A percentile compares a stretch with the other conserved stretches of the same genome.
Evolutionary conservation across 2,113 vertebrate species (phyloP).

Genomic region (Malurus cyaneus): DNA sequence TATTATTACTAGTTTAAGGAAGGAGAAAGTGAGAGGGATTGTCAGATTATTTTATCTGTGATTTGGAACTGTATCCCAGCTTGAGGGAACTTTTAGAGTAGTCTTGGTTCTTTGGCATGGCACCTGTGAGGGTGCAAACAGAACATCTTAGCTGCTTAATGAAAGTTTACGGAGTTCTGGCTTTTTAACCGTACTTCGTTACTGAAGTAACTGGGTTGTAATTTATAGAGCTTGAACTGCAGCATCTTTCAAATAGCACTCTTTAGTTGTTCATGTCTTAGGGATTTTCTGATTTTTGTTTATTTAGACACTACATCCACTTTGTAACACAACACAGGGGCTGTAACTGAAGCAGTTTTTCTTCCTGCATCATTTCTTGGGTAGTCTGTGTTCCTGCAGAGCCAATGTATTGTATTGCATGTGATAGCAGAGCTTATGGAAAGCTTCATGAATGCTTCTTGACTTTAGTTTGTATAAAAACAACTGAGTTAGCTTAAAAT

Average conservation of each 20-base stretch:
- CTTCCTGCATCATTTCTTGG: not conserved
- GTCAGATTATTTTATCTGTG: not conserved
- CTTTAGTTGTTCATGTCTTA: not conserved
- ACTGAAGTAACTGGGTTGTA: not conserved
- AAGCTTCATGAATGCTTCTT: not conserved
- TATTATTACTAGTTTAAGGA: not conserved
- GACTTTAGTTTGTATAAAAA: not conserved
- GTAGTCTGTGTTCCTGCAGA: not conserved
- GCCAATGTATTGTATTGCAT: not conserved
- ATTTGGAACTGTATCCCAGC: not conserved
- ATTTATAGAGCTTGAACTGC: not conserved
- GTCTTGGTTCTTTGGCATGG: not conserved
- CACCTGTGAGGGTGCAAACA: not conserved
- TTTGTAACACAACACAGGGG: not conserved
- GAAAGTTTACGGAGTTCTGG: not conserved
- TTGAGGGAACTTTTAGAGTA: not conserved
- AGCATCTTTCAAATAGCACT: not conserved
- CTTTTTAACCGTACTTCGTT: not conserved
- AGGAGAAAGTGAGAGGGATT: not conserved
- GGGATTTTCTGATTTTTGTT: not conserved
- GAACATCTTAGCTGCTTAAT: not conserved
- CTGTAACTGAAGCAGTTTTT: not conserved
- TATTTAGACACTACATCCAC: fast-evolving
- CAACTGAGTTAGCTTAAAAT: not conserved
- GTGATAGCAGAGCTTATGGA: not conserved